A percentile compares a stretch with the other conserved stretches of the same genome.
Evolutionary conservation across 2,797 vertebrate species (phyloP).

Genomic region (Betta splendens): DNA sequence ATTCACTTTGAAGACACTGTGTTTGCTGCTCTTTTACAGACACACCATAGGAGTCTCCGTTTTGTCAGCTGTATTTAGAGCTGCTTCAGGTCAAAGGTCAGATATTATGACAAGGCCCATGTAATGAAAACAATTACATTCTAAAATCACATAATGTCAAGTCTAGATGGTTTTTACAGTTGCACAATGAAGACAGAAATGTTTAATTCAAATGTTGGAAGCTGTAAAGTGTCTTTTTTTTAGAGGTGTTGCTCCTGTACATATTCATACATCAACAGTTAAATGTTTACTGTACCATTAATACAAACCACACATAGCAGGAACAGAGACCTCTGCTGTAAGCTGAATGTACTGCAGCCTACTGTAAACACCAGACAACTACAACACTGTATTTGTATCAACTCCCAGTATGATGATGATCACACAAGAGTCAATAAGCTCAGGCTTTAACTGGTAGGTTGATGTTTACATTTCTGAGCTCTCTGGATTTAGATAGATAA

Average conservation of each 20-base stretch:
- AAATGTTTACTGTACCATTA: slow-evolving; percentile 18
- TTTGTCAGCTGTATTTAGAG: slow-evolving; percentile 44
- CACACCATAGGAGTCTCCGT: slow-evolving; percentile 27
- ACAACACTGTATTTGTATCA: background rate
- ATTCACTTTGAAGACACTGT: slow-evolving; percentile 45
- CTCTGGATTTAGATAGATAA: slow-evolving; percentile 2
- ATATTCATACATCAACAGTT: slow-evolving; percentile 17
- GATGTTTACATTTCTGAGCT: background rate
- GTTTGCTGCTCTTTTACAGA: slow-evolving; percentile 27
- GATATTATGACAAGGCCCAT: slow-evolving; percentile 12
- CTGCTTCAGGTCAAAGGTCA: slow-evolving; percentile 31
- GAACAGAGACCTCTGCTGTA: slow-evolving; percentile 71
- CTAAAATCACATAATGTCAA: slow-evolving; percentile 2
- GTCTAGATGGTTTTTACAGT: background rate
- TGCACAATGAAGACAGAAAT: slow-evolving; percentile 1
- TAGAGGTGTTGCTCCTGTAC: background rate
- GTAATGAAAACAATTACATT: too few species aligned
- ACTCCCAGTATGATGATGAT: background rate
- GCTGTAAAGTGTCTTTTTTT: background rate
- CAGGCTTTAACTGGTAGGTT: background rate
- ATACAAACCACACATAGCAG: slow-evolving; percentile 23
- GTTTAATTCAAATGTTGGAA: slow-evolving; percentile 5
- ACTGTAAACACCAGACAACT: background rate
- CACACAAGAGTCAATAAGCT: slow-evolving; percentile 9
- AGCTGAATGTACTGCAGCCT: slow-evolving; percentile 45